phyloP scores from a whole-genome alignment of 2,888 invertebrate genomes.

The Oxyteleia sp. region DNA sequence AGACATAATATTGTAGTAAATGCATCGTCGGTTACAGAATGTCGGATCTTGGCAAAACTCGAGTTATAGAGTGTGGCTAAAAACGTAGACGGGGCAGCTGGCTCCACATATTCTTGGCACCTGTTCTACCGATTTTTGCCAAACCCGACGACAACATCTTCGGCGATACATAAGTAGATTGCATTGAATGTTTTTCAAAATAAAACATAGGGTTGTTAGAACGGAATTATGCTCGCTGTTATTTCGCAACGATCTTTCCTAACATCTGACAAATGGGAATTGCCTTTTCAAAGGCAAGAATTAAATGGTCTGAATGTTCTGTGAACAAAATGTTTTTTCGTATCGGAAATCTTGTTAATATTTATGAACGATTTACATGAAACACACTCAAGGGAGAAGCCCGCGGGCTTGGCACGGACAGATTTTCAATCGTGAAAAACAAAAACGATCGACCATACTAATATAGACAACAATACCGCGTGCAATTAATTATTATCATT shows the following conservation, averaged over 20 bases:
- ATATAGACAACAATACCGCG: conserved; percentile 42
- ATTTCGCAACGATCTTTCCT: conserved; percentile 48
- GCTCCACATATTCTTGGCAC: conserved; percentile 64
- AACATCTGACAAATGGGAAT: conserved; percentile 68
- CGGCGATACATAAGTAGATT: conserved; percentile 64
- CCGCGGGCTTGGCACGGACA: conserved; percentile 6
- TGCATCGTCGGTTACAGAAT: no score
- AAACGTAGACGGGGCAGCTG: conserved; percentile 59
- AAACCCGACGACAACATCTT: conserved; percentile 62
- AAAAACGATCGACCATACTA: no score
- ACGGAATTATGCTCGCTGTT: conserved; percentile 63
- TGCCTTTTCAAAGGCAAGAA: conserved; percentile 32
- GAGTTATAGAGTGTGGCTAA: conserved; percentile 45
- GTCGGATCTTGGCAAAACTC: conserved; percentile 14
- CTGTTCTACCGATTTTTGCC: conserved; percentile 73
- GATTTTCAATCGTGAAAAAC: conserved; percentile 52
- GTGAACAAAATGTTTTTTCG: conserved; percentile 65
- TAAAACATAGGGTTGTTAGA: conserved; percentile 49
- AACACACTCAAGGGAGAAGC: no score
- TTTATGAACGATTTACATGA: conserved; percentile 62
- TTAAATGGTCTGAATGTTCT: conserved; percentile 60
- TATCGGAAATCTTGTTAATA: conserved; percentile 66
- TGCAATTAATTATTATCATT: conserved; percentile 46
- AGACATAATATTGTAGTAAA: no score
- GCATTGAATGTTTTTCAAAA: conserved; percentile 54